phyloP scores from a whole-genome alignment of 2,888 invertebrate genomes.

The Amphipoea oculea region DNA sequence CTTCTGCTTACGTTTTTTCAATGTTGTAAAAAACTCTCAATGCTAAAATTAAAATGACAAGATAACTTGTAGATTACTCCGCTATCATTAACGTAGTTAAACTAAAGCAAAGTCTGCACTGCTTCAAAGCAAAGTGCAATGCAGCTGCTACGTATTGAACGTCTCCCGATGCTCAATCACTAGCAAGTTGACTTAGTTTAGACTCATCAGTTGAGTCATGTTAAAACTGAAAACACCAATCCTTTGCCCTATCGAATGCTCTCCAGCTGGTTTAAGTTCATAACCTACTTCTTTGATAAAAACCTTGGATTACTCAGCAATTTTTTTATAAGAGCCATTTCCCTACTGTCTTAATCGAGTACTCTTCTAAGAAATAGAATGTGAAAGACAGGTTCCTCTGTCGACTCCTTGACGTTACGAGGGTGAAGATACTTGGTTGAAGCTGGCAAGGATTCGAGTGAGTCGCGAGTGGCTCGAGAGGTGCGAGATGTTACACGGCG shows the following conservation, averaged over 20 bases:
- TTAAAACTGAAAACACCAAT: background rate
- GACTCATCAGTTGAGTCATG: background rate
- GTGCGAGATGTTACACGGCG: conserved; percentile 83
- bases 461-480: conserved; percentile 69
- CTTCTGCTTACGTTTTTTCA: background rate
- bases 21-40: background rate
- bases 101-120: too few relatives aligned
- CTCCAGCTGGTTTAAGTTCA: background rate
- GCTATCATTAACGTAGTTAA: background rate
- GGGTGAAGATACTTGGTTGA: conserved; percentile 47
- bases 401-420: conserved; percentile 32
- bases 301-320: background rate
- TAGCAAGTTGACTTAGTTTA: background rate
- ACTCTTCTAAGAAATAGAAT: conserved; percentile 27
- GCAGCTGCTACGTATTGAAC: background rate
- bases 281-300: background rate
- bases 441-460: conserved; percentile 63
- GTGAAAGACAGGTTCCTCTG: conserved; percentile 17
- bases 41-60: conserved; percentile 6
- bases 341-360: conserved; percentile 15
- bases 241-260: background rate
- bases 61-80: background rate
- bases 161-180: background rate
- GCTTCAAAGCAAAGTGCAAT: background rate
- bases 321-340: conserved; percentile 1